Percentiles rank a stretch among this genome's conserved stretches.
Evolutionary conservation across 1,140 invertebrate species (phyloP).

Genomic region (Ceratoteleas bidentatus): DNA sequence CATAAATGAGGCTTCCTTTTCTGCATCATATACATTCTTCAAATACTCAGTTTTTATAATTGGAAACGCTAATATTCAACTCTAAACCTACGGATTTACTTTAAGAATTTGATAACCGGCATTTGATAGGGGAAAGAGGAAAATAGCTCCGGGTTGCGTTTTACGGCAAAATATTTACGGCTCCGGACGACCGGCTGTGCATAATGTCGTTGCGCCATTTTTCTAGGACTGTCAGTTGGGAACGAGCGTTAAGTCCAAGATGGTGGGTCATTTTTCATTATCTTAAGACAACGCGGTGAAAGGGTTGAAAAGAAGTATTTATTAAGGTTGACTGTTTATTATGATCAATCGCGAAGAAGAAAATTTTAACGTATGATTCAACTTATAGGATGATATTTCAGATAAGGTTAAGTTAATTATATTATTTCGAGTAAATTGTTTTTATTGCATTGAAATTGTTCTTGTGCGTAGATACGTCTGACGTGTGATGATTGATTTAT

Average conservation of each 20-base stretch:
- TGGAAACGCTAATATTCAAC: too few species aligned
- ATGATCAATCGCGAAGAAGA: slow-evolving; percentile 24
- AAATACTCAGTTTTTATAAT: too few species aligned
- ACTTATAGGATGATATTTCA: slow-evolving; percentile 24
- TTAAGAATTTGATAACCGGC: slow-evolving; percentile 2
- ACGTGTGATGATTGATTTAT: too few species aligned
- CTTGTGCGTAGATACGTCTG: too few species aligned
- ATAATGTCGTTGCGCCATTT: slow-evolving; percentile 29
- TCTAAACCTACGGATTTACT: background rate
- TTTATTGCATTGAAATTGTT: too few species aligned
- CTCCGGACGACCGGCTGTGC: background rate
- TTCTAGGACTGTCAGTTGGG: slow-evolving; percentile 32
- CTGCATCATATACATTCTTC: too few species aligned
- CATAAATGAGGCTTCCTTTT: too few species aligned
- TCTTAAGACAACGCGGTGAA: slow-evolving; percentile 28
- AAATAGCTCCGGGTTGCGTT: background rate
- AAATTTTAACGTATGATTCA: slow-evolving; percentile 31
- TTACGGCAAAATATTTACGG: slow-evolving; percentile 30
- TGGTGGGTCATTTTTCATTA: slow-evolving; percentile 44
- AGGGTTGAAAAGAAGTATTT: slow-evolving; percentile 40
- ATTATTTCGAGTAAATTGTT: too few species aligned
- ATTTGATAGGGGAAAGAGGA: background rate
- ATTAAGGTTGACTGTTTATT: slow-evolving; percentile 36
- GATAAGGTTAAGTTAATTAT: too few species aligned
- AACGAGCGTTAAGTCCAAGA: slow-evolving; percentile 30